A percentile compares a stretch with the other conserved stretches of the same genome.
Conservation (phyloP, 2,888 invertebrate species). For the Acanthosepion lycidas region DNA sequence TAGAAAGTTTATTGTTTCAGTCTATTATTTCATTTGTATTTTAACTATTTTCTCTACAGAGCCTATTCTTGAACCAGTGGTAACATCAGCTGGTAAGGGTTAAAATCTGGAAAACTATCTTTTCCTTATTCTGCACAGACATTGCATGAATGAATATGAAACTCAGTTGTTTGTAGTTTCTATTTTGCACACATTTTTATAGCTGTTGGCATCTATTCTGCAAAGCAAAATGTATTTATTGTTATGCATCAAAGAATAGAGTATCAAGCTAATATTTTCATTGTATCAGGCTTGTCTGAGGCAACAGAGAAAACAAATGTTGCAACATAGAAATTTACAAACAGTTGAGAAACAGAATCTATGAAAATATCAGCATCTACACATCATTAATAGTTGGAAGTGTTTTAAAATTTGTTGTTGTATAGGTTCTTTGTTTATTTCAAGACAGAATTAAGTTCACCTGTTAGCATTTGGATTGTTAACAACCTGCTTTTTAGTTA, state of each 20-base stretch:
- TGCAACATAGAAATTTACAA: not conserved
- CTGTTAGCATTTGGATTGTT: not conserved
- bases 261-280: not conserved
- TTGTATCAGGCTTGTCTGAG: not conserved
- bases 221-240: not conserved
- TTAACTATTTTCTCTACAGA: not conserved
- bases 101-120: not conserved
- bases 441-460: not conserved
- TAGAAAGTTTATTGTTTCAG: not conserved
- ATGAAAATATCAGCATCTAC: not conserved
- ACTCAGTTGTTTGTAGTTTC: not conserved
- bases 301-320: not conserved
- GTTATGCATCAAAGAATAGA: not conserved
- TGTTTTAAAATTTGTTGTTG: not conserved
- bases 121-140: not conserved
- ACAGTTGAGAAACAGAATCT: not conserved
- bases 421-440: not conserved
- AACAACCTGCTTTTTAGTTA: not conserved
- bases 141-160: not conserved
- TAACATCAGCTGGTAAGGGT: constrained; percentile 33
- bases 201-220: not conserved
- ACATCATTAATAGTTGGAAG: no score
- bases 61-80: not conserved
- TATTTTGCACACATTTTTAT: not conserved
- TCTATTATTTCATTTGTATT: not conserved